Evolutionary conservation across 2,113 vertebrate genomes (phyloP).

Genomic region (Ailurus styani): DNA sequence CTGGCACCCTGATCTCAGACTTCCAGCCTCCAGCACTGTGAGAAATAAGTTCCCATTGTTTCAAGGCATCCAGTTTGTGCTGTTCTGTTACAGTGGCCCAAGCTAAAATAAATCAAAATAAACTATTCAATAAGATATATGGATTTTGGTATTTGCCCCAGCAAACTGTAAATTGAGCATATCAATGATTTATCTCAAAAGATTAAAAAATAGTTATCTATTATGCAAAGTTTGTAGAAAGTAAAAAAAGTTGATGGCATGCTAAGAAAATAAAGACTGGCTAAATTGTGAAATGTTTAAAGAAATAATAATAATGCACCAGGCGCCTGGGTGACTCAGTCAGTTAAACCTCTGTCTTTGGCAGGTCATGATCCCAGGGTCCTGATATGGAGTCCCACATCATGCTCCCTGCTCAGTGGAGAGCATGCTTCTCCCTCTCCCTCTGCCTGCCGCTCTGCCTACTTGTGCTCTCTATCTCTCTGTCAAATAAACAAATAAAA

Average conservation of each 20-base stretch:
- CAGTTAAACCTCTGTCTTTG: too few relatives aligned
- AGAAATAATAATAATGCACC: too few relatives aligned
- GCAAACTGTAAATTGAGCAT: neutral
- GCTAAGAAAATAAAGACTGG: conserved; percentile 24
- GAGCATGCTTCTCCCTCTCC: too few relatives aligned
- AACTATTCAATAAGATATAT: too few relatives aligned
- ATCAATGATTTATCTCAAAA: neutral
- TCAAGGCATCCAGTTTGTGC: neutral
- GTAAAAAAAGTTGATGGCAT: neutral
- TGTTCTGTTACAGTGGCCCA: neutral
- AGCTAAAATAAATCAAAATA: neutral
- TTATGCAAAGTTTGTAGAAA: neutral
- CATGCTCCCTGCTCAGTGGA: too few relatives aligned
- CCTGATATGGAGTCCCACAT: too few relatives aligned
- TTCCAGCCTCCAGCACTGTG: neutral
- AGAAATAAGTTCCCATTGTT: neutral
- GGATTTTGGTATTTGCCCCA: neutral
- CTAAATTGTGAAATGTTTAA: conserved; percentile 71
- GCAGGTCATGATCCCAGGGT: too few relatives aligned
- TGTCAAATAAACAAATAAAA: too few relatives aligned
- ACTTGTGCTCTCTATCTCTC: too few relatives aligned
- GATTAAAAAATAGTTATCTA: neutral
- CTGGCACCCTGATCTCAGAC: too few relatives aligned
- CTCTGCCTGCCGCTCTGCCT: too few relatives aligned
- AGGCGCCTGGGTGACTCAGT: too few relatives aligned